Base-by-base conservation (phyloP, 2,797 vertebrate genomes). In the Alcedo atthis region DNA sequence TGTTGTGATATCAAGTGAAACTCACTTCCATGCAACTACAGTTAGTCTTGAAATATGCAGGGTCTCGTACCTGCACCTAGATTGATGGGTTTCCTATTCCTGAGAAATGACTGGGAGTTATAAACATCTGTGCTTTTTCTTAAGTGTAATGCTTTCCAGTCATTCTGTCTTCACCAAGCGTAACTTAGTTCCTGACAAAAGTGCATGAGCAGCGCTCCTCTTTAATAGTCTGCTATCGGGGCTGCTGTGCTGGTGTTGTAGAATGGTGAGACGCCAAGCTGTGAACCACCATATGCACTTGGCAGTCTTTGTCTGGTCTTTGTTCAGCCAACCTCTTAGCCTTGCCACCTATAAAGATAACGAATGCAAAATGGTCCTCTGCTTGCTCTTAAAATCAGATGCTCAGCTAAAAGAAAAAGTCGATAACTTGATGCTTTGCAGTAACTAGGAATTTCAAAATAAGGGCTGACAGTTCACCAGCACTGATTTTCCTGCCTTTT, bases 261-360 rank as follows among this genome's bases (percentile, higher is more conserved):
- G 96, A 92, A 96, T 97, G 96, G 96, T 94, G 96, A 85, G 96
- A 92, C 87, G 22, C 96, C 97, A 97, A 97, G 97, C 97, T 97
- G 97, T 97, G 97, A 97, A 89, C 96, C 96, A 95, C 97, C 97
- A 97, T 97, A 97, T 97, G 96, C 96, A 97, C 96, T 97, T 97
- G 96, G 96, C 96, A 97, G 94, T 97, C 96, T 97, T 96, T 97
- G 96, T 97, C 96, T 97, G 96, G 96, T 97, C 96, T 97, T 97
- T 97, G 96, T 97, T 97, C 96, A 97, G 96, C 96, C 96, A 97
- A 93, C 96, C 96, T 96, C 96, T 96, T 97, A 96, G 96, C 96
- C 95, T 96, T 96, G 96, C 96, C 96, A 97, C 96, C 96, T 97
- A 97, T 92, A 96, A 97, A 96, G 96, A 96, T 97, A 97, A 97